Conservation (phyloP, 2,797 vertebrate species). For the Cryptoprocta ferox region DNA sequence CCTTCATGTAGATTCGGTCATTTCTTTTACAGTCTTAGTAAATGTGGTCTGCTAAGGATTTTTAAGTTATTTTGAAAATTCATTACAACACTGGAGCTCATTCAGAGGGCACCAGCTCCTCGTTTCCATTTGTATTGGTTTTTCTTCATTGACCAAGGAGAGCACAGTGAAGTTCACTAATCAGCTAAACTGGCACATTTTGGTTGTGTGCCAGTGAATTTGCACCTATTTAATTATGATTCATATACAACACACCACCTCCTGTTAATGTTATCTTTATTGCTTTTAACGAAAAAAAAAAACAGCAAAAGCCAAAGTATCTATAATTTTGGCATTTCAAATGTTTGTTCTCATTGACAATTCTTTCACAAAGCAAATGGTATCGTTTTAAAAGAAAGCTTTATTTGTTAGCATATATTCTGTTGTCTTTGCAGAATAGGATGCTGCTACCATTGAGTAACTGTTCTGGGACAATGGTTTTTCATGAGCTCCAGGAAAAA, state of each 20-base stretch:
- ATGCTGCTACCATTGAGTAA: neutral
- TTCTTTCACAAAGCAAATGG: constrained; percentile 34
- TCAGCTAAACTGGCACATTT: constrained; percentile 55
- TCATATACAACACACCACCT: neutral
- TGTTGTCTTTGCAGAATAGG: constrained; percentile 11
- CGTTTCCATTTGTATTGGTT: constrained; percentile 54
- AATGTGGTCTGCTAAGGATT: neutral
- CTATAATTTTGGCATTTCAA: constrained; percentile 25
- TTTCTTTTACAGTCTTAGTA: constrained; percentile 44
- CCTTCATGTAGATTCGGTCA: neutral
- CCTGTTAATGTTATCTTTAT: neutral
- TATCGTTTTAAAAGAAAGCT: constrained; percentile 49
- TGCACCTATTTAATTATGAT: neutral
- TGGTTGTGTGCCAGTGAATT: constrained; percentile 34
- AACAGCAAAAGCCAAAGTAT: neutral
- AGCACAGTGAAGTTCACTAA: neutral
- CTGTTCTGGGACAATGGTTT: constrained; percentile 11
- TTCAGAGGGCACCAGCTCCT: neutral
- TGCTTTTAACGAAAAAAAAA: neutral
- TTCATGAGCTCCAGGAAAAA: constrained; percentile 25
- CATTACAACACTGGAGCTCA: constrained; percentile 1
- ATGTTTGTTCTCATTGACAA: constrained; percentile 19
- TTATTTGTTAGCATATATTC: constrained; percentile 38
- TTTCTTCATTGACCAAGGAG: neutral
- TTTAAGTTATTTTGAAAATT: constrained; percentile 58